A percentile compares a stretch with the other conserved stretches of the same genome.
phyloP scores from a whole-genome alignment of 2,797 vertebrate species.

The Bovichtus variegatus region DNA sequence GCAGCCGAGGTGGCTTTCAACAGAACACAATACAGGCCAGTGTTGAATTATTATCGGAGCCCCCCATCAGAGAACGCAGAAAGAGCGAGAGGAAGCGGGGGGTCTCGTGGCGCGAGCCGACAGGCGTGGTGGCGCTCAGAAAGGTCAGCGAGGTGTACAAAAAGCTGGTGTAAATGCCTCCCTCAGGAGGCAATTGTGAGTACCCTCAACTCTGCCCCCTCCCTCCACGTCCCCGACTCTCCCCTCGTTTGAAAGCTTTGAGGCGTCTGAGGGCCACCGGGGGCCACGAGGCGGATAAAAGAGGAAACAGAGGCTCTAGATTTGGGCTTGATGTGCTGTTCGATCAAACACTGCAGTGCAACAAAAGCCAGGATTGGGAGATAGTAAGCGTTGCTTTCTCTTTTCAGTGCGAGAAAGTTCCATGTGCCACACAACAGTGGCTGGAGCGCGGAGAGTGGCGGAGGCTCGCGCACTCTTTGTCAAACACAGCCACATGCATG shows the following conservation, averaged over 20 bases:
- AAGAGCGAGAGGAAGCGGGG: conserved; percentile 35
- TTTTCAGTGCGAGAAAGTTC: conserved; percentile 24
- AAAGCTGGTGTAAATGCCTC: conserved; percentile 56
- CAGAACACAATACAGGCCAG: conserved; percentile 51
- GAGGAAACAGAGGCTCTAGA: conserved; percentile 56
- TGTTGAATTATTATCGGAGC: conserved; percentile 63
- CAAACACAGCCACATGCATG: neutral
- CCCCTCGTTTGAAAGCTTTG: conserved; percentile 59
- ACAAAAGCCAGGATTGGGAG: conserved; percentile 64
- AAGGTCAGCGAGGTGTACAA: conserved; percentile 73
- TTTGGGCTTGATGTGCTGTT: conserved; percentile 59
- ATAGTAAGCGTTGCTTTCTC: no score
- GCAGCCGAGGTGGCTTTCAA: conserved; percentile 61
- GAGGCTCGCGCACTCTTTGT: neutral
- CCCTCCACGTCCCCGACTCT: neutral
- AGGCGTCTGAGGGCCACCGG: conserved; percentile 46
- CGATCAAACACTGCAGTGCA: conserved; percentile 44
- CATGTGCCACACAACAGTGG: conserved; percentile 1
- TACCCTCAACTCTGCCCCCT: conserved; percentile 28
- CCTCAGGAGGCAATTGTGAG: conserved; percentile 54
- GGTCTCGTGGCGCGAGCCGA: conserved; percentile 49
- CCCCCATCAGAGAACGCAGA: conserved; percentile 45
- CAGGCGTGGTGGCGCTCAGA: conserved; percentile 39
- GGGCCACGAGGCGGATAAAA: conserved; percentile 63
- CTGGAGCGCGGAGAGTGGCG: neutral